Evolutionary conservation across 2,797 vertebrate species (phyloP), one percentile per base, ranked within the genome.

Genomic region (Fistularia tabacaria): DNA sequence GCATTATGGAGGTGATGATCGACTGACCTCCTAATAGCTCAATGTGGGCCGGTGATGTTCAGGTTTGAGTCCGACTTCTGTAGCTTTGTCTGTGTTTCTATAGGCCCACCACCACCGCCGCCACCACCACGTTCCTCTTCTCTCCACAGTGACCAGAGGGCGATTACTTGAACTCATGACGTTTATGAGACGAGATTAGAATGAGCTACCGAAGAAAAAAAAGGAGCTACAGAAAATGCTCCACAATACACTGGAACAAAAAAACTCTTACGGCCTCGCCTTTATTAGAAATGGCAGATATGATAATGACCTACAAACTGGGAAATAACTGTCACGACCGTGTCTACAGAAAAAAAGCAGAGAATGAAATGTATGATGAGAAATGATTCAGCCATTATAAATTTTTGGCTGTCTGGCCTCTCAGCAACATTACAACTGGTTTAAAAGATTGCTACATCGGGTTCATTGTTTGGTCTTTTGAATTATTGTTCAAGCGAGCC

Each of bases 151-250:
- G 56, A 75, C 57, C 68, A 56, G 41, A 57, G 44, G 60, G 64
- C 41, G 51, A 66, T 69, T 69, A 59, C 51, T 54, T 65, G 68
- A 74, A 57, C 54, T 68, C 43, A 49, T 65, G 45, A 51, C 57
- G 36, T 51, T 59, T 42, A 50, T 47, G 9, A 62, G 44, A 65
- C 46, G 39, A 62, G 52, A 10, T 15, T 49, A 45, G 10, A 57
- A 47, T 62, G 36, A 14, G 1, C 37, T 15, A 6, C 9, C 46
- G 8, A 41, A 46, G 8, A 42, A 52, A 49, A 46, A 49, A 25
- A 25, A 25, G 25, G 1, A 4, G 12, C 3, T 12, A 10, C 6
- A 43, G 14, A 3, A 50, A 40, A 68, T 41, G 41, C 40, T 11
- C 12, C 44, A 60, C 38, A 48, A 54, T 2, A 44, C 11, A 39